Evolutionary conservation across 1,140 invertebrate species (phyloP), one percentile per base, ranked within the genome.

Genomic region (Lucilia sericata): DNA sequence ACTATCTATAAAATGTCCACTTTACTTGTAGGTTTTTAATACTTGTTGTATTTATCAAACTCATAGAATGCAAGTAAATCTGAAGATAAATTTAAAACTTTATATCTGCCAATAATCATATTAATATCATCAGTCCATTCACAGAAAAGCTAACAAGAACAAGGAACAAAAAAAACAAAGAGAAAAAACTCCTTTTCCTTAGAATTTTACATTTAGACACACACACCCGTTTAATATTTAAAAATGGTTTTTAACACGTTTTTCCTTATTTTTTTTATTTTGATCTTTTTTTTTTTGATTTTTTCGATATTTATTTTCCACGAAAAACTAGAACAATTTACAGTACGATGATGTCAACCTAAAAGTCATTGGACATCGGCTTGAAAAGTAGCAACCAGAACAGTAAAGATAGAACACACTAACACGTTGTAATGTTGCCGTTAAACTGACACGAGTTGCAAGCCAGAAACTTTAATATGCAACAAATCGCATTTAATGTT

Each of bases 351-450:
- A 51, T 80, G 76, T 80, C 76, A 47, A 21, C 65, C 42, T 49
- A 49, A 47, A 49, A 80, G 19, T 49, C 76, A 80, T 25, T 19
- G 21, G 36, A 42, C 75, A 47, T 49, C 36, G 25, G n/a, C 36
- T 42, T 21, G 36, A 47, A 25, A 19, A 2, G 21, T 14, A 7
- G 3, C 36, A 51, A 49, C 0, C 19, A 47, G 17, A 49, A 80
- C 21, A 70, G 19, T 21, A 25, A n/a, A 70, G 17, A 9, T 30
- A 65, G 21, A 10, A 51, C n/a, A 51, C 76, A 49, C 47, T 80
- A 80, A 80, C 42, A 80, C 76, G 21, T 80, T 80, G 76, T 80
- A 80, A 80, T 80, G 76, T 80, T 80, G 76, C 76, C 76, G 76
- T 80, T 80, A 51, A 80, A 80, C 76, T 80, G 76, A 51, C 76